Conservation (phyloP, 2,888 invertebrate genomes). For the Clistopyga incitator region DNA sequence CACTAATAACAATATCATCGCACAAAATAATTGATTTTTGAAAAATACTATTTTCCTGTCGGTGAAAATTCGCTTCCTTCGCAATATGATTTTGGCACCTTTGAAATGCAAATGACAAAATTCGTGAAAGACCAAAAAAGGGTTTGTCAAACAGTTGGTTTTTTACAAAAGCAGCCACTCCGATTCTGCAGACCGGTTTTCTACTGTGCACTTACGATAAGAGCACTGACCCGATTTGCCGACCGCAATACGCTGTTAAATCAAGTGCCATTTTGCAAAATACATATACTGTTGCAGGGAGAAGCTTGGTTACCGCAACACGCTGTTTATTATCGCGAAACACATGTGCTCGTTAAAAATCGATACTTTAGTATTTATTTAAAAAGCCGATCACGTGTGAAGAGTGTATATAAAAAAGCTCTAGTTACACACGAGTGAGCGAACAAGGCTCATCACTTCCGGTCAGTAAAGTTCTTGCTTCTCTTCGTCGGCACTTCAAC, state of each 20-base stretch:
- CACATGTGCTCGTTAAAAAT: constrained; percentile 33
- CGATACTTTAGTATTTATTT: constrained; percentile 56
- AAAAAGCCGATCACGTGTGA: constrained; percentile 46
- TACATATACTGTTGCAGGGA: background rate
- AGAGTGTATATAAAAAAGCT: constrained; percentile 24
- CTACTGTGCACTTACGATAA: no score
- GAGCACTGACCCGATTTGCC: background rate
- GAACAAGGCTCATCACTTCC: constrained; percentile 60
- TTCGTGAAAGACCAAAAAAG: no score
- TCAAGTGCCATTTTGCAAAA: constrained; percentile 7
- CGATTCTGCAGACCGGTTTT: no score
- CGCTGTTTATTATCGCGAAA: constrained; percentile 22
- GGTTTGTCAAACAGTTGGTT: no score
- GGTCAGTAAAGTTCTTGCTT: constrained; percentile 62
- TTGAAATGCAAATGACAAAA: no score
- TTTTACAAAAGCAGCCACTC: no score
- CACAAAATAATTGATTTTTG: no score
- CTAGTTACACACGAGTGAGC: constrained; percentile 48
- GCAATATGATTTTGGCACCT: no score
- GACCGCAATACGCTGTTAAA: background rate
- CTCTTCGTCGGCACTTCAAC: constrained; percentile 45
- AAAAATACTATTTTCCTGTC: no score
- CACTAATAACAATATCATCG: no score
- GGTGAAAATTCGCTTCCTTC: no score
- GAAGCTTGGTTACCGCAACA: background rate